These are phyloP conservation scores for Zeugodacus cucurbitae DNA, from an alignment of 1,140 invertebrate species.

Conservation along the genomic window DNA sequence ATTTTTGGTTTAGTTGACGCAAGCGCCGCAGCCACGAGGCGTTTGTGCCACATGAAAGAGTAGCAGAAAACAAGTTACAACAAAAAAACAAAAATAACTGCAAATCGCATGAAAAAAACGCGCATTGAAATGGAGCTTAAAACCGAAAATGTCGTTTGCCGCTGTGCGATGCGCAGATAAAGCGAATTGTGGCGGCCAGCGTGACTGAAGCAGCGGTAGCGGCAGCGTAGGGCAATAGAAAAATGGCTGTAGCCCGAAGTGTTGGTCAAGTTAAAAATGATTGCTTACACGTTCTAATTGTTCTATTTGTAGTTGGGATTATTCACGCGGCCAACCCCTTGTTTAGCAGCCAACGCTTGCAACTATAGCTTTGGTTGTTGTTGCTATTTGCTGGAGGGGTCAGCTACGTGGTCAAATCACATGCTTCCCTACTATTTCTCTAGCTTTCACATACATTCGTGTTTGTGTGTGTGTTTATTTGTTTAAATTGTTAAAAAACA, in stretches of 20 bases:
- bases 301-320: slow-evolving; percentile 16
- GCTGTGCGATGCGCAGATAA: slow-evolving; percentile 29
- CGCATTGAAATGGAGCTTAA: neutral
- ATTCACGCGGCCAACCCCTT: too few species aligned
- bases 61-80: neutral
- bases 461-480: neutral
- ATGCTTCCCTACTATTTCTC: neutral
- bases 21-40: neutral
- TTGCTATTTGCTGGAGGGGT: neutral
- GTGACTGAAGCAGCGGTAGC: neutral
- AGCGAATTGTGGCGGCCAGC: neutral
- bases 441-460: neutral
- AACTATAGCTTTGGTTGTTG: neutral
- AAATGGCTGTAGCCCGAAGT: neutral
- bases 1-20: slow-evolving; percentile 4
- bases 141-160: slow-evolving; percentile 30
- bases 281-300: slow-evolving; percentile 33
- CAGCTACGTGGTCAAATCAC: too few species aligned
- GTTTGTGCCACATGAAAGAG: neutral
- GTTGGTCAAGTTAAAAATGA: slow-evolving; percentile 35
- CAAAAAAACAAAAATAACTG: neutral
- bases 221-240: neutral
- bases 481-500: neutral
- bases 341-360: neutral
- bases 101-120: neutral